Percentiles rank a stretch among this genome's conserved stretches.
Evolutionary conservation across 2,797 vertebrate species (phyloP).

Genomic region (Myotis daubentonii): DNA sequence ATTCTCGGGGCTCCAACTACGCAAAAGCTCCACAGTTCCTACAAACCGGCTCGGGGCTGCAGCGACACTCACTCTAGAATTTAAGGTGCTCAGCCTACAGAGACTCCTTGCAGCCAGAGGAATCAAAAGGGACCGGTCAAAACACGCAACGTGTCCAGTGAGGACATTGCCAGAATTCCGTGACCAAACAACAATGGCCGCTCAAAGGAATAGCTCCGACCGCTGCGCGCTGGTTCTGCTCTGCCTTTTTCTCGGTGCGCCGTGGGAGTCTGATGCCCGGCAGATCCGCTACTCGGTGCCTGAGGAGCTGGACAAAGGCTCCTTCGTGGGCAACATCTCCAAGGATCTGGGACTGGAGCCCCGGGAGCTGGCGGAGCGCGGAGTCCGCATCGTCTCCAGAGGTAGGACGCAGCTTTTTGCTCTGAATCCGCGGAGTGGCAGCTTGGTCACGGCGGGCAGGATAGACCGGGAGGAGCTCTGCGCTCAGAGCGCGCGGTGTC

Average conservation of each 20-base stretch:
- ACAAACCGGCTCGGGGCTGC: not conserved
- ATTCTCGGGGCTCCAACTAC: constrained; percentile 43
- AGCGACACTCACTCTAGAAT: constrained; percentile 1
- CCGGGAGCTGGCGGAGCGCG: constrained; percentile 58
- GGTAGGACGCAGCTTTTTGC: constrained; percentile 80
- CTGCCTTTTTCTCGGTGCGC: constrained; percentile 57
- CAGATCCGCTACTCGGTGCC: constrained; percentile 84
- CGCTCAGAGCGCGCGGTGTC: constrained; percentile 66
- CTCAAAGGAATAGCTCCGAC: constrained; percentile 10
- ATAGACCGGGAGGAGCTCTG: constrained; percentile 81
- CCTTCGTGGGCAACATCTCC: constrained; percentile 84
- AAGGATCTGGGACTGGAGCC: constrained; percentile 73
- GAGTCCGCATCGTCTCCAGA: constrained; percentile 79
- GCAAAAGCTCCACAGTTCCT: constrained; percentile 38
- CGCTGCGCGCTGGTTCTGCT: constrained; percentile 33
- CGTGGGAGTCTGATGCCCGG: constrained; percentile 53
- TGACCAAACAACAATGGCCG: constrained; percentile 62
- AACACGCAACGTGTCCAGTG: not conserved
- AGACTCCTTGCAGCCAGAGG: not conserved
- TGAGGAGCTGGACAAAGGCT: constrained; percentile 83
- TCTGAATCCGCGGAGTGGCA: constrained; percentile 68
- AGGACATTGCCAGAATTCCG: constrained; percentile 3
- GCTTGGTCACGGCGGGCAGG: constrained; percentile 71
- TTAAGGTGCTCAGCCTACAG: not conserved
- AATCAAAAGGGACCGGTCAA: constrained; percentile 10